Conservation (phyloP, 2,113 vertebrate genomes). For the Pampusana beccarii region DNA sequence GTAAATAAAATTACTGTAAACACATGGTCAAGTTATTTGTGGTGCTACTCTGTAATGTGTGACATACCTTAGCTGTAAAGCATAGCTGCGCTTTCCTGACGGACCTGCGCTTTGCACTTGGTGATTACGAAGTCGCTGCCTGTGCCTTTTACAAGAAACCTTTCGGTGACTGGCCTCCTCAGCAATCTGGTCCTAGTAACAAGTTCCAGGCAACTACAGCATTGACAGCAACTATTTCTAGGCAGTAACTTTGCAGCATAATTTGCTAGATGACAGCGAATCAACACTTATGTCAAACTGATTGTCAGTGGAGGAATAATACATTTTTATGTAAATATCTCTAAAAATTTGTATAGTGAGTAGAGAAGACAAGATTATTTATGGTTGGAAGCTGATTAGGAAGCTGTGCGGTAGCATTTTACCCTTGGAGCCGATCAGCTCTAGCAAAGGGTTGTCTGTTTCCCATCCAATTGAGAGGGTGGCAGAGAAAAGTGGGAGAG, state of each 20-base stretch:
- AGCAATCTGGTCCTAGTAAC: background rate
- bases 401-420: slow-evolving; percentile 3
- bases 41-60: slow-evolving; percentile 15
- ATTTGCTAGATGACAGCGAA: slow-evolving; percentile 4
- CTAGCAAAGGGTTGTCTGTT: background rate
- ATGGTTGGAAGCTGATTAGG: slow-evolving; percentile 8
- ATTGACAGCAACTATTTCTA: background rate
- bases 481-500: background rate
- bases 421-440: slow-evolving; percentile 41
- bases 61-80: background rate
- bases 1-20: slow-evolving; percentile 54
- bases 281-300: background rate
- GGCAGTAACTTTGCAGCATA: background rate
- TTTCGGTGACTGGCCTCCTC: background rate
- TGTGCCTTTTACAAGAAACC: background rate
- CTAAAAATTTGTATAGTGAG: background rate
- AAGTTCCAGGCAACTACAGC: background rate
- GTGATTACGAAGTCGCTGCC: background rate
- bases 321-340: background rate
- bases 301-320: background rate
- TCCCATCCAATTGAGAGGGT: background rate
- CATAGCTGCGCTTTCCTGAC: background rate
- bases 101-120: background rate
- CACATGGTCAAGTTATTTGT: background rate
- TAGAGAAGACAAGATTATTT: background rate